These are phyloP conservation scores for Geophilus truncorum DNA, from an alignment of 2,888 invertebrate genomes.

Conservation along the genomic window DNA sequence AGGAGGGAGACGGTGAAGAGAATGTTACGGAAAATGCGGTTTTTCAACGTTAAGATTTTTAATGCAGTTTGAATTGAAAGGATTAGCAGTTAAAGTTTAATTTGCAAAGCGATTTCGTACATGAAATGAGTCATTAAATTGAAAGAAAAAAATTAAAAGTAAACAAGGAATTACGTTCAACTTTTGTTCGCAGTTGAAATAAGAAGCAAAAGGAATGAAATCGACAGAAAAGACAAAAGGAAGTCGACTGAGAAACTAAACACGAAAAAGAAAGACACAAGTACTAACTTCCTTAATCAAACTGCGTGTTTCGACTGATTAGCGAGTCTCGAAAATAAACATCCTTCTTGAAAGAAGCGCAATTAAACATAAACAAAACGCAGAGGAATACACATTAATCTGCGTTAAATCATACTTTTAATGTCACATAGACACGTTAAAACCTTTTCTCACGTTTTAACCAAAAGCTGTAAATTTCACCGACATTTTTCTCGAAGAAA, in stretches of 20 bases:
- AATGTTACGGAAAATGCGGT: not conserved
- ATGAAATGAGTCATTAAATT: not conserved
- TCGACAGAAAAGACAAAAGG: not conserved
- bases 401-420: not conserved
- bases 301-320: not conserved
- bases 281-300: slow-evolving; percentile 20
- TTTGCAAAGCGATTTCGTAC: not conserved
- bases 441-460: not conserved
- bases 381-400: not conserved
- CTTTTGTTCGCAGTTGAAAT: not conserved
- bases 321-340: not conserved
- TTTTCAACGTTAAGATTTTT: not conserved
- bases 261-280: not conserved
- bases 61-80: not conserved
- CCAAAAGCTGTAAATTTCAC: not conserved
- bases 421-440: not conserved
- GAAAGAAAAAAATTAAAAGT: not conserved
- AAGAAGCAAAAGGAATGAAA: not conserved
- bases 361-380: not conserved
- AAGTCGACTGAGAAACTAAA: not conserved
- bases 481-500: not conserved
- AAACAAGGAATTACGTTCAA: not conserved
- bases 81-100: not conserved
- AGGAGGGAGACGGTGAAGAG: not conserved
- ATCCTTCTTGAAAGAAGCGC: not conserved